phyloP scores from a whole-genome alignment of 2,797 vertebrate genomes.

The Sarcoramphus papa region DNA sequence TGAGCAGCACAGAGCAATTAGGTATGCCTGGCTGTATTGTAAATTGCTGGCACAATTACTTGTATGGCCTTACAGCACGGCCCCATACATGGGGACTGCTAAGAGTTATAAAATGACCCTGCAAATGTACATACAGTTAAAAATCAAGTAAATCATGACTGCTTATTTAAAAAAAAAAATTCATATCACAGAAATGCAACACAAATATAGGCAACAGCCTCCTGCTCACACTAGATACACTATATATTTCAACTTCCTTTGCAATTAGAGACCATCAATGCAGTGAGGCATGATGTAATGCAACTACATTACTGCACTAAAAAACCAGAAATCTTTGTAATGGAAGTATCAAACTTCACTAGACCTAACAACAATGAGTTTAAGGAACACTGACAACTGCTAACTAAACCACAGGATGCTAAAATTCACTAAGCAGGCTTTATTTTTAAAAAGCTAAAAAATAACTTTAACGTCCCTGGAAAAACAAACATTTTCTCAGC shows the following conservation, averaged over 20 bases:
- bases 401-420: not conserved
- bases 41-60: not conserved
- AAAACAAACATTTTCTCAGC: not conserved
- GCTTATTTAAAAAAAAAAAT: not conserved
- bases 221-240: not conserved
- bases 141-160: not conserved
- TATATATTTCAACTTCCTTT: not conserved
- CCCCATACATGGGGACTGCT: not conserved
- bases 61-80: rapidly evolving
- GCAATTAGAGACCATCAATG: not conserved
- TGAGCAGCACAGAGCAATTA: not conserved
- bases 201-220: not conserved
- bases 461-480: not conserved
- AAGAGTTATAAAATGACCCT: not conserved
- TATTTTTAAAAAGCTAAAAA: not conserved
- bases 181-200: not conserved
- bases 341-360: not conserved
- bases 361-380: not conserved
- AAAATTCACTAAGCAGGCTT: not conserved
- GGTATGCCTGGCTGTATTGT: not conserved
- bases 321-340: not conserved
- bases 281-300: not conserved
- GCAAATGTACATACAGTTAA: not conserved
- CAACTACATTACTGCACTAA: not conserved
- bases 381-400: not conserved